These are phyloP conservation scores for Eristalinus aeneus DNA, from an alignment of 2,888 invertebrate species.

Conservation along the genomic window DNA sequence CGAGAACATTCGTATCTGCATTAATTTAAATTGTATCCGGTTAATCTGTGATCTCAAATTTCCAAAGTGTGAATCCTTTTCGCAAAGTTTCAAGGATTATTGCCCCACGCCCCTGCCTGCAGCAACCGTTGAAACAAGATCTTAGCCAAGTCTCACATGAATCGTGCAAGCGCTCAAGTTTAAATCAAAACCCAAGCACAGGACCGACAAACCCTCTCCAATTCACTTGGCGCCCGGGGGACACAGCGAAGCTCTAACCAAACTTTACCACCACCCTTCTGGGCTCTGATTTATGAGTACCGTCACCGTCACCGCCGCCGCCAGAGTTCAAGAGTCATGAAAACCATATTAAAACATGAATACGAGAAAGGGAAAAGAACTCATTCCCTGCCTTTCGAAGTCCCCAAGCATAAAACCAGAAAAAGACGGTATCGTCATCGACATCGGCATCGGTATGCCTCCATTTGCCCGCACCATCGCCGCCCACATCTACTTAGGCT, in stretches of 20 bases:
- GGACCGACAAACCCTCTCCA: constrained; percentile 8
- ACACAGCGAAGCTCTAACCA: not conserved
- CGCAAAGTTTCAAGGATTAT: not conserved
- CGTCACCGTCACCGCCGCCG: not conserved
- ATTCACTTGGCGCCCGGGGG: constrained; percentile 26
- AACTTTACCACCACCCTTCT: not conserved
- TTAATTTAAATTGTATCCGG: too few species aligned
- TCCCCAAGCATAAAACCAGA: constrained; percentile 48
- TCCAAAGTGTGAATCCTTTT: not conserved
- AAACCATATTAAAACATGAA: constrained; percentile 38
- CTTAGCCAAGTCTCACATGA: not conserved
- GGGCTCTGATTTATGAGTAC: constrained; percentile 45
- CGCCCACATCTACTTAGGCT: not conserved
- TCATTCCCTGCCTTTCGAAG: constrained; percentile 16
- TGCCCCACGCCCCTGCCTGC: too few species aligned
- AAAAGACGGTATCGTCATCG: constrained; percentile 19
- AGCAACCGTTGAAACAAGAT: not conserved
- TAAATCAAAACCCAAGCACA: constrained; percentile 11
- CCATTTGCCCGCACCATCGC: not conserved
- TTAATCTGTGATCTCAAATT: not conserved
- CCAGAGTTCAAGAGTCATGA: constrained; percentile 36
- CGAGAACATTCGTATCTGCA: not conserved
- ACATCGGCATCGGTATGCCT: constrained; percentile 4
- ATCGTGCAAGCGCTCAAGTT: not conserved
- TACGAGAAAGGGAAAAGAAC: constrained; percentile 19